Conservation (phyloP, 2,888 invertebrate genomes). For the Trichogramma evanescens region DNA sequence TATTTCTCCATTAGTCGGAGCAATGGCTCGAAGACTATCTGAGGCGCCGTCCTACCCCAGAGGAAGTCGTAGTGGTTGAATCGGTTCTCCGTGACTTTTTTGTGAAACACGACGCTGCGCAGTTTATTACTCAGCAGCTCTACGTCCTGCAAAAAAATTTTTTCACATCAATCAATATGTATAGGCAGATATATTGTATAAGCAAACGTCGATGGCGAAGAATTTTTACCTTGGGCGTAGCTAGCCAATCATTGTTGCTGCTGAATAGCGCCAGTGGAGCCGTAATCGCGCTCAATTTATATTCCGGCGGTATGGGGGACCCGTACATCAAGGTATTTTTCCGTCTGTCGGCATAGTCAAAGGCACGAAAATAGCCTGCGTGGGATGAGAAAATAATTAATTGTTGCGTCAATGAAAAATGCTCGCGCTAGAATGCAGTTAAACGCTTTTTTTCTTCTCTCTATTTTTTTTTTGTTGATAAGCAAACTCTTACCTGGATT, state of each 20-base stretch:
- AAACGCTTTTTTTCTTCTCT: neutral
- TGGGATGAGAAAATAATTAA: neutral
- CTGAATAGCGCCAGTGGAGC: slow-evolving; percentile 39
- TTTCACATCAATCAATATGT: neutral
- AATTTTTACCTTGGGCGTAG: slow-evolving; percentile 33
- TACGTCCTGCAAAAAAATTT: slow-evolving; percentile 30
- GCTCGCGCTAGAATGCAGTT: neutral
- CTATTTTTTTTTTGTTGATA: neutral
- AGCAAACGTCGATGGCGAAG: neutral
- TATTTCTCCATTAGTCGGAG: slow-evolving; percentile 32
- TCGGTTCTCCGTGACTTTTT: slow-evolving; percentile 27
- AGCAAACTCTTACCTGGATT: slow-evolving; percentile 31
- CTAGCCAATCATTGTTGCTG: slow-evolving; percentile 36
- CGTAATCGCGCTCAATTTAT: slow-evolving; percentile 34
- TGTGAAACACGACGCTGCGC: slow-evolving; percentile 31
- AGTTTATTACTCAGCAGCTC: slow-evolving; percentile 27
- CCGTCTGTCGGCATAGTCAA: slow-evolving; percentile 33
- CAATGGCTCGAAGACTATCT: slow-evolving; percentile 34
- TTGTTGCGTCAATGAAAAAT: neutral
- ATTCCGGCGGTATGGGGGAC: slow-evolving; percentile 36
- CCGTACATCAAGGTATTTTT: slow-evolving; percentile 36
- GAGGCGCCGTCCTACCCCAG: slow-evolving; percentile 36
- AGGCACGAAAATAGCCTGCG: slow-evolving; percentile 36
- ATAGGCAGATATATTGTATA: neutral
- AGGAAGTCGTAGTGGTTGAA: slow-evolving; percentile 43